phyloP scores from a whole-genome alignment of 2,113 vertebrate species.

The Corynorhinus townsendii region DNA sequence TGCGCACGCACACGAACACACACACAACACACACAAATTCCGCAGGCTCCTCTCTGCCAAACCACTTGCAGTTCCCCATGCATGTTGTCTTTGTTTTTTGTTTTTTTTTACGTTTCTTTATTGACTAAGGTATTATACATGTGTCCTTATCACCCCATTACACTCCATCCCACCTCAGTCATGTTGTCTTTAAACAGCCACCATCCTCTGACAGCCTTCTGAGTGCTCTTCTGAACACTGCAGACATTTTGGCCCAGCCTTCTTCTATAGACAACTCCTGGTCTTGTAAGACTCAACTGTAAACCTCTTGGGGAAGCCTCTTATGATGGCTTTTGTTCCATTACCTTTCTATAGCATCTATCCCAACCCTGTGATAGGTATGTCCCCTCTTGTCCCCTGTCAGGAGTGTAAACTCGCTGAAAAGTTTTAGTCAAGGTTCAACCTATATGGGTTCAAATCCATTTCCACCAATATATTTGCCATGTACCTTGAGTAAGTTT shows the following conservation, averaged over 20 bases:
- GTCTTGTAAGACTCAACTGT: background rate
- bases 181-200: background rate
- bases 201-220: rapidly evolving
- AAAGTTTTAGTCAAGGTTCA: background rate
- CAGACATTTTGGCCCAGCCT: background rate
- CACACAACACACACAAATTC: background rate
- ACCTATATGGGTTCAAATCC: background rate
- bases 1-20: background rate
- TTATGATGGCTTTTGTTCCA: background rate
- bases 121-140: too few species aligned
- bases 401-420: background rate
- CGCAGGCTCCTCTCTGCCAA: background rate
- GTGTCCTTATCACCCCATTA: too few species aligned
- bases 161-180: too few species aligned
- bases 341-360: background rate
- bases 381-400: background rate
- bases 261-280: background rate
- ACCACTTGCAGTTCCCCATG: background rate
- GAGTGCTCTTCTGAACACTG: background rate
- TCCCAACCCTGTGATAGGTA: background rate
- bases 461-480: background rate
- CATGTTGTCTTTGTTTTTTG: background rate
- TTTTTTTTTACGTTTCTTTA: too few species aligned
- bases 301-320: background rate
- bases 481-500: background rate